Conservation (phyloP, 2,888 invertebrate species). For the Mycalesis mineus region DNA sequence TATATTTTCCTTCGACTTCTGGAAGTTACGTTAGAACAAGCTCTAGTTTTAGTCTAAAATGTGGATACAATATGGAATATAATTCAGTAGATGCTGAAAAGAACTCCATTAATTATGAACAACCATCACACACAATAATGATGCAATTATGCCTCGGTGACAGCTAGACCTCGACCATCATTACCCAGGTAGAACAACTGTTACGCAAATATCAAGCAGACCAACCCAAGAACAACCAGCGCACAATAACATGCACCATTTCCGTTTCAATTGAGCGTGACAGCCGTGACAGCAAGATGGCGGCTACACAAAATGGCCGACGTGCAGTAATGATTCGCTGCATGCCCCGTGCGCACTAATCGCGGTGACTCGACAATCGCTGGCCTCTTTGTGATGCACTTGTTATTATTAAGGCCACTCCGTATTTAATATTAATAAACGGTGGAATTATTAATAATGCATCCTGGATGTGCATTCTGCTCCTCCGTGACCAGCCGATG, state of each 20-base stretch:
- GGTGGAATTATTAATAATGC: slow-evolving; percentile 7
- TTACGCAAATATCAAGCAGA: not conserved
- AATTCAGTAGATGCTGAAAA: too few relatives aligned
- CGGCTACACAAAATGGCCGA: slow-evolving; percentile 24
- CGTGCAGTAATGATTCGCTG: slow-evolving; percentile 28
- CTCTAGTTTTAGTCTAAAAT: too few relatives aligned
- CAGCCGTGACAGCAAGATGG: slow-evolving; percentile 30
- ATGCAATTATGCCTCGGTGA: too few relatives aligned
- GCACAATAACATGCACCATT: slow-evolving; percentile 18
- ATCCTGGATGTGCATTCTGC: not conserved
- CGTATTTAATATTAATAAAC: slow-evolving; percentile 4
- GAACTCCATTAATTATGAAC: too few relatives aligned
- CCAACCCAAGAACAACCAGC: not conserved
- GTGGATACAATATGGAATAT: too few relatives aligned
- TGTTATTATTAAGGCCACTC: slow-evolving; percentile 3
- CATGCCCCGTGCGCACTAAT: slow-evolving; percentile 33
- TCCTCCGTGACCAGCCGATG: not conserved
- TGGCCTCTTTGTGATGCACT: slow-evolving; percentile 19
- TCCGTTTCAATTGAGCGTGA: slow-evolving; percentile 28
- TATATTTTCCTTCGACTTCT: too few relatives aligned
- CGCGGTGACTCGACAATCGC: slow-evolving; percentile 28
- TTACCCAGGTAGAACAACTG: not conserved
- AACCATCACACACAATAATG: too few relatives aligned
- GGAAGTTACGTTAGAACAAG: too few relatives aligned
- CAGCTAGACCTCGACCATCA: not conserved